A percentile compares a stretch with the other conserved stretches of the same genome.
These are phyloP conservation scores for Bactericera cockerelli DNA, from an alignment of 1,140 invertebrate genomes.

Conservation along the genomic window DNA sequence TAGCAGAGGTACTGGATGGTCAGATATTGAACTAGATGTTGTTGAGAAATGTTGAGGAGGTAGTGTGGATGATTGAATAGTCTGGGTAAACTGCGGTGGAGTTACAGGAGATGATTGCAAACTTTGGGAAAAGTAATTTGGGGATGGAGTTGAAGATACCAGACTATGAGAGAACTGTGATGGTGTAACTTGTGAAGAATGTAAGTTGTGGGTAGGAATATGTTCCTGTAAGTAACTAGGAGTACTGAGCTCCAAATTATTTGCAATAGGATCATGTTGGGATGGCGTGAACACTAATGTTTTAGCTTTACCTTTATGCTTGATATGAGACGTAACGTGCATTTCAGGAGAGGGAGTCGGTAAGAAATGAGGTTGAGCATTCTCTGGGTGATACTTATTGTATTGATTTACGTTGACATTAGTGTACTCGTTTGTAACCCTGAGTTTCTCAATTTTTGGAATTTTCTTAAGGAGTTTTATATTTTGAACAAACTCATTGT, in stretches of 20 bases:
- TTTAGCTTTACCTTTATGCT: not conserved
- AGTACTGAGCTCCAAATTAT: not conserved
- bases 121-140: no score
- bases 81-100: not conserved
- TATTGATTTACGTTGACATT: slow-evolving; percentile 2
- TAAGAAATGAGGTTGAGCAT: not conserved
- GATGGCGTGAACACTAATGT: slow-evolving; percentile 1
- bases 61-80: not conserved
- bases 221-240: not conserved
- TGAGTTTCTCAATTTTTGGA: not conserved
- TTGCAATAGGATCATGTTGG: not conserved
- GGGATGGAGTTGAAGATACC: no score
- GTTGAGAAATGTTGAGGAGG: not conserved
- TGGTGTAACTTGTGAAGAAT: no score
- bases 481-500: not conserved
- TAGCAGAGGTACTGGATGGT: not conserved
- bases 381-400: not conserved
- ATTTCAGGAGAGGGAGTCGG: not conserved
- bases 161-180: no score
- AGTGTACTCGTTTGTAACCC: not conserved
- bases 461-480: not conserved
- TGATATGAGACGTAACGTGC: not conserved
- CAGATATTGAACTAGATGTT: not conserved
- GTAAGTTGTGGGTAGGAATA: no score
- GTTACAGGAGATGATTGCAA: not conserved